Conservation (phyloP, 2,888 invertebrate species). For the Leucoma salicis region DNA sequence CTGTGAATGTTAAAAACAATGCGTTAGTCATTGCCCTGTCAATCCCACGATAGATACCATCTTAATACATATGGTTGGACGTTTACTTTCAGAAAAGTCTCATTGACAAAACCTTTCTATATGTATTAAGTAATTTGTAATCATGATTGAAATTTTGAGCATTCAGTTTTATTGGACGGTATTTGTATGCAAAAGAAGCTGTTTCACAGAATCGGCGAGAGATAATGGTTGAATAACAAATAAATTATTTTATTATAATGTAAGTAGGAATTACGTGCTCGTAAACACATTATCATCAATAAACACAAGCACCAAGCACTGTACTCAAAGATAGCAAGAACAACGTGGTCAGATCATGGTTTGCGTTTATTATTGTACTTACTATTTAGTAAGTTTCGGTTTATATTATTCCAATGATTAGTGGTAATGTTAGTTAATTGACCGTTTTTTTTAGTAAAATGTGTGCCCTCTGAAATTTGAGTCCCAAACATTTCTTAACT, state of each 20-base stretch:
- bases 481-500: no score
- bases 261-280: neutral
- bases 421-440: no score
- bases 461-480: no score
- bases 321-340: neutral
- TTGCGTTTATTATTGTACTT: no score
- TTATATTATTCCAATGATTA: no score
- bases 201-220: neutral
- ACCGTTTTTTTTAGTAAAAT: no score
- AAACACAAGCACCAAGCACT: neutral
- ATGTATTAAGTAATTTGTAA: no score
- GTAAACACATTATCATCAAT: slow-evolving; percentile 1
- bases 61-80: no score
- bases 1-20: neutral
- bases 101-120: no score
- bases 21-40: neutral
- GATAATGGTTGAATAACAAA: slow-evolving; percentile 14
- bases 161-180: neutral
- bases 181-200: neutral
- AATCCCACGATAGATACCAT: no score
- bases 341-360: neutral
- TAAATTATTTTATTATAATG: slow-evolving; percentile 6
- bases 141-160: neutral
- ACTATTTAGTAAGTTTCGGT: no score
- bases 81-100: no score